These are phyloP conservation scores for Conomelus anceps DNA, from an alignment of 2,888 invertebrate genomes.

Conservation along the genomic window DNA sequence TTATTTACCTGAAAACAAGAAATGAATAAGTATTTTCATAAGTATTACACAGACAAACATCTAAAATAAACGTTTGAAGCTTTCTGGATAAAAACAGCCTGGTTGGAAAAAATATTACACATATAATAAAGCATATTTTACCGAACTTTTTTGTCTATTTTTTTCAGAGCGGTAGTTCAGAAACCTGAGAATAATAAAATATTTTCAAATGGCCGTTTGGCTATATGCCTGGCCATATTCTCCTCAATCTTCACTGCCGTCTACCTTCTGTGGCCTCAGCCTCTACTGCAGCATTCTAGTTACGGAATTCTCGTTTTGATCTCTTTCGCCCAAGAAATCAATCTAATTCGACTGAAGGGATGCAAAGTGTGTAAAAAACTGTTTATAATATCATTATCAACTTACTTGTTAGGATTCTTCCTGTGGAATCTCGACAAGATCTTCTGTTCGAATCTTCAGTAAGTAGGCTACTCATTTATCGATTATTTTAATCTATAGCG, in stretches of 20 bases:
- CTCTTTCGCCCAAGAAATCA: slow-evolving; percentile 34
- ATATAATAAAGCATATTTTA: too few species aligned
- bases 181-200: slow-evolving; percentile 22
- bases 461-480: slow-evolving; percentile 23
- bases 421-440: slow-evolving; percentile 45
- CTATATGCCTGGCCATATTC: slow-evolving; percentile 27
- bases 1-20: background rate
- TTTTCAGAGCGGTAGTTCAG: slow-evolving; percentile 28
- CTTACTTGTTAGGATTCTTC: slow-evolving; percentile 42
- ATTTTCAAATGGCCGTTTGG: slow-evolving; percentile 29
- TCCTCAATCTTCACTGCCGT: slow-evolving; percentile 32
- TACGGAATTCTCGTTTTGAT: slow-evolving; percentile 40
- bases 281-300: slow-evolving; percentile 39
- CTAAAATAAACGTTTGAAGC: too few species aligned
- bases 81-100: too few species aligned
- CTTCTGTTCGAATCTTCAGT: slow-evolving; percentile 40
- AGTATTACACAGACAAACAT: background rate
- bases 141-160: background rate
- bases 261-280: slow-evolving; percentile 36
- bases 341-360: slow-evolving; percentile 29
- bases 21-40: background rate
- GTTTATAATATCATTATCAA: slow-evolving; percentile 30
- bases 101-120: too few species aligned
- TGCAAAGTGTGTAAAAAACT: slow-evolving; percentile 33
- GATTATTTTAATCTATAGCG: background rate